Base-by-base conservation (phyloP, 2,888 invertebrate genomes). In the Dasysyrphus albostriatus region DNA sequence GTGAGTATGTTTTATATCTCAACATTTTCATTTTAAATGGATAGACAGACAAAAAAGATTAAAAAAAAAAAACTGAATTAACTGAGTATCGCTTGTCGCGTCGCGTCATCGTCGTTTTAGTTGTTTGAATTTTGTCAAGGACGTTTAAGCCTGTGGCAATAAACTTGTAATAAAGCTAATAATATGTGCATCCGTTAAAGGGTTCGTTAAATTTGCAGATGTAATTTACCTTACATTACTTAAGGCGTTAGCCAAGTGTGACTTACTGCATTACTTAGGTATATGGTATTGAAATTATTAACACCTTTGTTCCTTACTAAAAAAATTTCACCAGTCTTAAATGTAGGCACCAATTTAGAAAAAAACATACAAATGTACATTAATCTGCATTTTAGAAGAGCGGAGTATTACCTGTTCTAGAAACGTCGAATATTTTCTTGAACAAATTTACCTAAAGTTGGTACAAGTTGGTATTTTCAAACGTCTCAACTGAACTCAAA, bases 91-190 rank as follows among this genome's bases (percentile, higher is more conserved):
- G 4, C 14, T 8, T 19, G 34, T 59, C 6, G 16, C 12, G 2
- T 1, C 29, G 54, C 12, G 2, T 1, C 29, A 32, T n/a, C 29
- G 51, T 56, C 32, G 10, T 37, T 59, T 61, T 3, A 58, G 61
- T 42, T 29, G n/a, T 61, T 29, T 44, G 61, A 63, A 2, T 47
- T n/a, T 63, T 44, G 63, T 47, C 63, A 63, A 63, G 44, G 63
- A 47, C 63, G 44, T 19, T 61, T 2, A 61, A 61, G 61, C 61
- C 61, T 61, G 3, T 61, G 61, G 61, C 61, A 42, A 39, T 42
- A 42, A 24, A 39, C 39, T 61, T 54, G 51, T 29, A 16, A 10
- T 5, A 16, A 16, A 1, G n/a, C 2, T 8, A 0, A 5, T 54
- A 54, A 14, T 42, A 42, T 32, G 14, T 10, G 1, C 24, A 34